A percentile compares a stretch with the other conserved stretches of the same genome.
Conservation (phyloP, 1,140 invertebrate genomes). For the Aphaenogaster ashmeadi region DNA sequence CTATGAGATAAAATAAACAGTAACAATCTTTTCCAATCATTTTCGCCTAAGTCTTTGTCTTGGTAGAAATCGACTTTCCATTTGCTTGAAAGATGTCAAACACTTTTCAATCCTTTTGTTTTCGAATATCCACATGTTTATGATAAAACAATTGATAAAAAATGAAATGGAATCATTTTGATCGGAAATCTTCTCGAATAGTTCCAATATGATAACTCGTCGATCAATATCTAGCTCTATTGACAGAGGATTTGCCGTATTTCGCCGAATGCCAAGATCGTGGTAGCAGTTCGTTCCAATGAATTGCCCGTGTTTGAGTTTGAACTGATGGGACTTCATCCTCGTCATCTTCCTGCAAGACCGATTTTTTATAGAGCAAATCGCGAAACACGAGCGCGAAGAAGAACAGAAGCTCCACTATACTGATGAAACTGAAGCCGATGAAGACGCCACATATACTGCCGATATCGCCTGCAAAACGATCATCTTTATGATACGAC, state of each 20-base stretch:
- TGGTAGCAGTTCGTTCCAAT: constrained; percentile 76
- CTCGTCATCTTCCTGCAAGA: neutral
- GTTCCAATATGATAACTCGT: neutral
- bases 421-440: constrained; percentile 89
- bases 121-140: neutral
- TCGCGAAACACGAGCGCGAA: constrained; percentile 78
- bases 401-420: constrained; percentile 89
- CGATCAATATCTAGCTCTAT: constrained; percentile 16
- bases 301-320: constrained; percentile 57
- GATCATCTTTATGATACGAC: constrained; percentile 11
- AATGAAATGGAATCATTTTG: neutral
- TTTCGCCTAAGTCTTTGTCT: neutral
- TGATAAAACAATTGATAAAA: neutral
- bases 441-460: constrained; percentile 89
- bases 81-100: neutral
- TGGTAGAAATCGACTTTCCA: neutral
- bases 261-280: constrained; percentile 14
- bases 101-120: neutral
- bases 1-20: neutral
- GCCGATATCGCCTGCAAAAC: constrained; percentile 88
- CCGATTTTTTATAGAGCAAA: constrained; percentile 16
- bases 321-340: neutral
- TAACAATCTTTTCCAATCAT: neutral
- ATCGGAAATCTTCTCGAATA: neutral
- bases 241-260: neutral